Percentiles rank a stretch among this genome's conserved stretches.
phyloP scores from a whole-genome alignment of 2,888 invertebrate genomes.

The Fragum fragum region DNA sequence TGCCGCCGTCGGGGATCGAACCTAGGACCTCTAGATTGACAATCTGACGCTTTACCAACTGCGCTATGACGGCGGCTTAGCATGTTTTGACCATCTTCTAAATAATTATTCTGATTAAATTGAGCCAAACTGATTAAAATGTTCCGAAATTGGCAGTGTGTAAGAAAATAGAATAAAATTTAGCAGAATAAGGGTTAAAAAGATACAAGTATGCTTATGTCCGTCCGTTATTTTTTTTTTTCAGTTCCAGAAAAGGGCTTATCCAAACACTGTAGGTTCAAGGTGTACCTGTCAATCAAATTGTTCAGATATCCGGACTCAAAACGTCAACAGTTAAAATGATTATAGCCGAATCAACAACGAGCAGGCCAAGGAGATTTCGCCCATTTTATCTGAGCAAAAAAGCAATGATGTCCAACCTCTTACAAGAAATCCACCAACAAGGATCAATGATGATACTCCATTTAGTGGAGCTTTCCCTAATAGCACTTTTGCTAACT shows the following conservation, averaged over 20 bases:
- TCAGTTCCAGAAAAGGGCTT: slow-evolving; percentile 35
- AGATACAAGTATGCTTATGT: too few relatives aligned
- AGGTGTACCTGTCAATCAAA: slow-evolving; percentile 40
- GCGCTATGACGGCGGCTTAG: too few relatives aligned
- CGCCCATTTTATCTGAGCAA: slow-evolving; percentile 24
- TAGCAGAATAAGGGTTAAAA: too few relatives aligned
- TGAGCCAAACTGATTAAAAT: too few relatives aligned
- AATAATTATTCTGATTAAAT: too few relatives aligned
- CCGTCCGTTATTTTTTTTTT: too few relatives aligned
- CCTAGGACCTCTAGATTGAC: too few relatives aligned
- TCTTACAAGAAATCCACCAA: not conserved
- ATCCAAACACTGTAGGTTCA: slow-evolving; percentile 29
- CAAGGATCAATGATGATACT: not conserved
- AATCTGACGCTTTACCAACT: too few relatives aligned
- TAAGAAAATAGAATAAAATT: too few relatives aligned
- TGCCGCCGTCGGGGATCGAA: too few relatives aligned
- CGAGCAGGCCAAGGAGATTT: slow-evolving; percentile 29
- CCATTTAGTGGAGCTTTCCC: not conserved
- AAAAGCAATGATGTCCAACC: not conserved
- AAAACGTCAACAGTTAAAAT: slow-evolving; percentile 46
- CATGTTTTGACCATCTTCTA: too few relatives aligned
- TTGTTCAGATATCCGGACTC: slow-evolving; percentile 47
- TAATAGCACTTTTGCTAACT: not conserved
- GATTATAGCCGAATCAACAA: slow-evolving; percentile 42
- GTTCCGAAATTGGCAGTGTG: too few relatives aligned